These are phyloP conservation scores for Microplitis demolitor DNA, from an alignment of 1,140 invertebrate species.

Conservation along the genomic window DNA sequence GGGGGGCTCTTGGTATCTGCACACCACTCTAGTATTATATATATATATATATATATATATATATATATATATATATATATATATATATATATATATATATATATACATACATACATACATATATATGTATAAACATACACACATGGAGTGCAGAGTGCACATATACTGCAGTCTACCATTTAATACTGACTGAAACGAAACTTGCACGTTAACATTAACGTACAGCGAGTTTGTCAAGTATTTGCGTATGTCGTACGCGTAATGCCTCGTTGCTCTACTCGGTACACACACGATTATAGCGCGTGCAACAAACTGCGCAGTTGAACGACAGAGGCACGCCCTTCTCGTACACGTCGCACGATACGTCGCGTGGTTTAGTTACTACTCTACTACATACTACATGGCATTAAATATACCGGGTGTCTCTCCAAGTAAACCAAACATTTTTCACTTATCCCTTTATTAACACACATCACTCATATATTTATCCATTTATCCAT, in stretches of 20 bases:
- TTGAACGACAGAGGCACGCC: constrained; percentile 55
- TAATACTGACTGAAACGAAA: neutral
- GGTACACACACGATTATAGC: constrained; percentile 40
- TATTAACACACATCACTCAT: neutral
- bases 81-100: too few relatives aligned
- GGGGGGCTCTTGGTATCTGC: too few relatives aligned
- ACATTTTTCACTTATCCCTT: neutral
- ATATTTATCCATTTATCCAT: neutral
- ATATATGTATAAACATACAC: too few relatives aligned
- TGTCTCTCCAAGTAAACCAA: constrained; percentile 7
- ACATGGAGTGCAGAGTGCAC: too few relatives aligned
- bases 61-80: too few relatives aligned
- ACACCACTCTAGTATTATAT: too few relatives aligned
- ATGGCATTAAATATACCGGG: constrained; percentile 32
- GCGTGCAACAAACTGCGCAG: constrained; percentile 60
- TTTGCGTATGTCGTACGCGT: constrained; percentile 31
- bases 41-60: too few relatives aligned
- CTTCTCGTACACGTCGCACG: constrained; percentile 53
- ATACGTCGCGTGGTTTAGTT: constrained; percentile 46
- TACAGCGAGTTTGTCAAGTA: constrained; percentile 4
- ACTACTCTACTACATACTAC: neutral
- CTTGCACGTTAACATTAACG: neutral
- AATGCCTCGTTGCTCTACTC: constrained; percentile 30
- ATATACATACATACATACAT: too few relatives aligned
- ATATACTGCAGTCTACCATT: too few relatives aligned